Base-by-base conservation (phyloP, 1,140 invertebrate genomes). In the Proctacanthus coquilletti region DNA sequence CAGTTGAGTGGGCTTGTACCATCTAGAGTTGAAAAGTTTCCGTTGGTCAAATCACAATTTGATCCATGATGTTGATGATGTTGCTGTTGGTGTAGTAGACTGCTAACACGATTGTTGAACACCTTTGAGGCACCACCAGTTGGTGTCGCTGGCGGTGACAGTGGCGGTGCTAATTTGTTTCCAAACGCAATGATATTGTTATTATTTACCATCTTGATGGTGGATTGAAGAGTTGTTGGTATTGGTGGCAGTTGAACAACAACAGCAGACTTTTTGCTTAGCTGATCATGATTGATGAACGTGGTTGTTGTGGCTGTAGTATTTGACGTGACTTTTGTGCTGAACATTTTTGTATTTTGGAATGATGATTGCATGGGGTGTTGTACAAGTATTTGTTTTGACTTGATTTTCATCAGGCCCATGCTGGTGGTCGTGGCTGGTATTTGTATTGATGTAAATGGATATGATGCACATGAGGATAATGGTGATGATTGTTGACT, bases 101-200 rank as follows among this genome's bases (percentile, higher is more conserved):
- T 42, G 55, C 55, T 39, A 58, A 58, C 44, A 58, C 55, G 39
- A 58, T 58, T 38, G 52, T 51, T 29, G 55, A 57, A 42, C 57
- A 57, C 18, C 54, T 55, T 38, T 56, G 50, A 43, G 41, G 51
- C 56, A 45, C 55, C 52, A 40, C 55, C 56, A 18, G 54, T 52
- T 20, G 54, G 54, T 39, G 51, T 55, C 18, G 54, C 52, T 33
- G 54, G 54, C 41, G 54, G 55, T 33, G 54, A 57, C 34, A 57
- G 45, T 23, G 54, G 54, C 38, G 54, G 56, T 44, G 54, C 54
- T 56, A n/a, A n/a, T n/a, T 52, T 20, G 54, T 53, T 39, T 49
- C 53, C 18, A 54, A 51, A 31, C 54, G 54, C 41, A 54, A 57
- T 33, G 54, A 57, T 34, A 57, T 43, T 23, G 54, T 54, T 37